Evolutionary conservation across 2,113 vertebrate species (phyloP).

Genomic region (Rafetus swinhoei): DNA sequence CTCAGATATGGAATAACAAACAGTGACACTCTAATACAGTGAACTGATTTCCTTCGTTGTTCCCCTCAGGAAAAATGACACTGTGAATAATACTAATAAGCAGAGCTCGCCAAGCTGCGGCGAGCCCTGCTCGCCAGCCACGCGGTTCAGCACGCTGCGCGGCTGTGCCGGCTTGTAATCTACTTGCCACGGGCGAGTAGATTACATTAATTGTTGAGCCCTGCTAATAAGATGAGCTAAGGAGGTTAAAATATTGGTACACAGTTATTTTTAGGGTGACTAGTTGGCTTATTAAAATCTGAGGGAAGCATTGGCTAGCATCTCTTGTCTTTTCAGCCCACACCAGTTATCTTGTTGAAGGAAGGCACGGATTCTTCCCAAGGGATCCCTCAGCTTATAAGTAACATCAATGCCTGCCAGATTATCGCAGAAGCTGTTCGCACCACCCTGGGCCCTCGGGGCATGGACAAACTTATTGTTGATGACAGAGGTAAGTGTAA

Average conservation of each 20-base stretch:
- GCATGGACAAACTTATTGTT: conserved; percentile 99
- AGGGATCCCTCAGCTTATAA: conserved; percentile 94
- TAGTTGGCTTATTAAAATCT: fast-evolving
- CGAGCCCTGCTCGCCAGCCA: no score
- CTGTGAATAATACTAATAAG: fast-evolving
- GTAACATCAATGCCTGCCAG: conserved; percentile 99
- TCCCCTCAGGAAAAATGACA: not conserved
- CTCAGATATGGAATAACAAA: not conserved
- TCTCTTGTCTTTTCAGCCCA: conserved; percentile 78
- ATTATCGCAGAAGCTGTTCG: conserved; percentile 95
- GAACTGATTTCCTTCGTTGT: not conserved
- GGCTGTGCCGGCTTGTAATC: no score
- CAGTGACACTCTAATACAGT: not conserved
- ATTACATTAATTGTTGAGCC: no score
- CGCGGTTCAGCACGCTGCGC: no score
- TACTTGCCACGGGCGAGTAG: no score
- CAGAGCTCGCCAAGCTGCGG: no score
- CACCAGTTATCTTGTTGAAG: conserved; percentile 95
- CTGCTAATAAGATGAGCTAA: fast-evolving
- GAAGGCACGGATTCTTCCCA: conserved; percentile 97
- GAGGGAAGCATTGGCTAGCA: fast-evolving
- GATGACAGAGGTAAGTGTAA: conserved; percentile 87
- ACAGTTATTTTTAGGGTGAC: fast-evolving
- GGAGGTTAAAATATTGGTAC: not conserved
- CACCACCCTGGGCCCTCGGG: conserved; percentile 95